phyloP scores from a whole-genome alignment of 2,888 invertebrate species.

The Ephialtes manifestator region DNA sequence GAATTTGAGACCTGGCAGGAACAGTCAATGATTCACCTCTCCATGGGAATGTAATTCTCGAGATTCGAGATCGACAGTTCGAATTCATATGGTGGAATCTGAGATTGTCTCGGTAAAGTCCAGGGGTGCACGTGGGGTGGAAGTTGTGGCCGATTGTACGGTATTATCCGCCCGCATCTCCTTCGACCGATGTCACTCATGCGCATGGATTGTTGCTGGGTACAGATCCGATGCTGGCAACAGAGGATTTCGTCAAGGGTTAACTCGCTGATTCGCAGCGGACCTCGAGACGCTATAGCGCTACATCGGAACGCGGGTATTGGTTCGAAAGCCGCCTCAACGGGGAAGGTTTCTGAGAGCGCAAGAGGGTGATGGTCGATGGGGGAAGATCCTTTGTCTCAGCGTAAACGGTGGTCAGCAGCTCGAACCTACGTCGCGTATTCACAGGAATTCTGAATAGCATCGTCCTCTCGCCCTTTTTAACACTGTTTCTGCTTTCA shows the following conservation, averaged over 20 bases:
- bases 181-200: conserved; percentile 50
- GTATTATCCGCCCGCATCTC: conserved; percentile 70
- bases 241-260: conserved; percentile 37
- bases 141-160: conserved; percentile 41
- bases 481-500: conserved; percentile 23
- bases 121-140: conserved; percentile 26
- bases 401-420: conserved; percentile 68
- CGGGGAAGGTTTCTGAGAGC: conserved; percentile 28
- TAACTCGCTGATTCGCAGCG: conserved; percentile 24
- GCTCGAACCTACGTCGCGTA: conserved; percentile 45
- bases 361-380: conserved; percentile 36
- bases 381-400: conserved; percentile 66
- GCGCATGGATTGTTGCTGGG: conserved; percentile 23
- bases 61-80: neutral
- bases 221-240: conserved; percentile 12
- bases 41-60: conserved; percentile 1
- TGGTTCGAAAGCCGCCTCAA: conserved; percentile 57
- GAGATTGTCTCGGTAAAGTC: conserved; percentile 36
- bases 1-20: neutral
- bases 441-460: conserved; percentile 46
- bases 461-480: conserved; percentile 51
- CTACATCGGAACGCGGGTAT: conserved; percentile 66
- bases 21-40: neutral
- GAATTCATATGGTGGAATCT: conserved; percentile 36
- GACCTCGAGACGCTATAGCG: conserved; percentile 40